phyloP scores from a whole-genome alignment of 1,140 invertebrate species.

The Pinna nobilis region DNA sequence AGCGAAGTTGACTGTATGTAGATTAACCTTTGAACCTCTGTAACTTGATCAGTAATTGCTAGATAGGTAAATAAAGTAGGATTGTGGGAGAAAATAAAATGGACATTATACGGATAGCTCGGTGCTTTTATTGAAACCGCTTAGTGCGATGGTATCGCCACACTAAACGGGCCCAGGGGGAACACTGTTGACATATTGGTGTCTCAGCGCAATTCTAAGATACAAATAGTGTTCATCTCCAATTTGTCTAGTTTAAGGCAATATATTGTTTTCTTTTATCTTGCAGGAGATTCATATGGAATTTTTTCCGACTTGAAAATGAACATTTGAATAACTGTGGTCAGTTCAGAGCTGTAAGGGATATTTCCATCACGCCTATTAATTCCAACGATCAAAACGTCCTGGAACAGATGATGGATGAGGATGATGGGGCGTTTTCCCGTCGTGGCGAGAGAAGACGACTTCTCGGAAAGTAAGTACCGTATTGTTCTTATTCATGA shows the following conservation, averaged over 20 bases:
- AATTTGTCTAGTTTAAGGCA: not conserved
- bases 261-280: not conserved
- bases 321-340: conserved; percentile 99
- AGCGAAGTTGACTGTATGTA: no score
- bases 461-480: not conserved
- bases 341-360: conserved; percentile 98
- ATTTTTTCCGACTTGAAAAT: conserved; percentile 99
- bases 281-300: conserved; percentile 96
- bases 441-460: conserved; percentile 76
- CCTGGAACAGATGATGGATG: conserved; percentile 97
- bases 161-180: no score
- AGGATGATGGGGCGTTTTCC: conserved; percentile 89
- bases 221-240: no score
- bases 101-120: no score
- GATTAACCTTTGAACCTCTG: no score
- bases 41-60: no score
- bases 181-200: no score
- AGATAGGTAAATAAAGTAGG: no score
- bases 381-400: conserved; percentile 93
- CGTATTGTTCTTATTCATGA: not conserved
- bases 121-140: no score
- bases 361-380: conserved; percentile 98
- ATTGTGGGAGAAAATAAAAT: no score
- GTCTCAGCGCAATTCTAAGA: no score
- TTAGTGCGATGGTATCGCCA: no score